Base-by-base conservation (phyloP, 2,888 invertebrate species). In the Salpingus planirostris region DNA sequence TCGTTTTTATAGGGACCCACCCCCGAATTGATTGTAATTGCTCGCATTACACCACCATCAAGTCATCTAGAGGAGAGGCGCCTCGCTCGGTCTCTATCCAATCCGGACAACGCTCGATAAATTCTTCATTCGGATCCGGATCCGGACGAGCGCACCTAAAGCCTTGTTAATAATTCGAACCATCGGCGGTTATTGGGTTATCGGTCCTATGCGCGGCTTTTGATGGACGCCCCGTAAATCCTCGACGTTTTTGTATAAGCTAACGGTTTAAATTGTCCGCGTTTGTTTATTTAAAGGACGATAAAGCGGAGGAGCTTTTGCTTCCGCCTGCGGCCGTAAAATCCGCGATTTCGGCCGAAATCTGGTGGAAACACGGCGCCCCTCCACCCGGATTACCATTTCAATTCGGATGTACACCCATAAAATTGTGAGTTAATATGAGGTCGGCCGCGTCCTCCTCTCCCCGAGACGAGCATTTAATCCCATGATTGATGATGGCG, bases 401-500 rank as follows among this genome's bases (percentile, higher is more conserved):
- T 43, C 46, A 48, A 41, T 47, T 41, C 44, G 43, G 52, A 56
- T 46, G 48, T 45, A 47, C n/a, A n/a, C n/a, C 52, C 55, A 52
- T 57, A 52, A 57, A 58, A 56, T 57, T 47, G 54, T 51, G 47
- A 49, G 53, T 52, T 54, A 56, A 59, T 57, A 54, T 52, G 55
- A 52, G 50, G 42, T 42, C 51, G 52, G 47, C 50, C 44, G 43
- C 49, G 50, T 50, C 52, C 47, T 55, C 53, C 54, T n/a, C n/a
- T n/a, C n/a, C 50, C 46, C 53, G 49, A 46, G 56, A 55, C 50
- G 50, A 53, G 53, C 57, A 43, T 54, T 55, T 60, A 60, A 60
- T 59, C 59, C 58, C 42, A 50, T 60, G 60, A 60, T 59, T 58
- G 59, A 60, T 59, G 59, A 52, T 50, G 42, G 52, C 57, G 49